Evolutionary conservation across 2,888 invertebrate species (phyloP), one percentile per base, ranked within the genome.

Genomic region (Oxytorus armatus): DNA sequence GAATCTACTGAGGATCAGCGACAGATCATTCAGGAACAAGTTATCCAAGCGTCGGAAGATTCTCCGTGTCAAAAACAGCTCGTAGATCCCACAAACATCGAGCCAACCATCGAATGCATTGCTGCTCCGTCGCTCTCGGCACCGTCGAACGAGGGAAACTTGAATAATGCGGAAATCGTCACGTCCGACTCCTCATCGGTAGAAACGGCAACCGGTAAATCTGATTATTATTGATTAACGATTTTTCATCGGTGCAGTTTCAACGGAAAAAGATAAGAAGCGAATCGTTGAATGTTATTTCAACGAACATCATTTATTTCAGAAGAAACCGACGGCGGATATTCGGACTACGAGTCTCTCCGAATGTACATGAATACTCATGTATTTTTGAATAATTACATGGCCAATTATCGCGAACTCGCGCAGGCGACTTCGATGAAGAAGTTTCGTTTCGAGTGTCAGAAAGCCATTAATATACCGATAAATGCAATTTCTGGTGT

Each of bases 381-480:
- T 88, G 92, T 92, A 1, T 94, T 94, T 85, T 92, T 95, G 68
- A 92, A 93, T 16, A 92, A 93, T 63, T 95, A 95, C 92, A 93
- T 94, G 85, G 92, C 92, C 49, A 92, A 92, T 59, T 95, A 95
- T 80, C 93, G 93, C 76, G 93, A 94, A 0, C 92, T 97, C 51
- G 88, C 94, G 75, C 92, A 93, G 18, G 94, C 96, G 88, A 92
- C 92, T 14, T 91, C 92, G 53, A 92, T 94, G 82, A 98, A 97
- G 90, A 95, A 96, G 88, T 96, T 96, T 89, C 94, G 95, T 86
- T 96, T 96, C 92, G 96, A 96, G 83, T 96, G 96, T 83, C 96
- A 96, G 90, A 97, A 97, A 90, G 96, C 96, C 69, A 95, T 98
- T 2, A 98, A 97, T 90, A 96, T 96, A 63, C 96, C 97, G 1